These are phyloP conservation scores for Rhea americana DNA, from an alignment of 2,113 vertebrate species.

Conservation along the genomic window DNA sequence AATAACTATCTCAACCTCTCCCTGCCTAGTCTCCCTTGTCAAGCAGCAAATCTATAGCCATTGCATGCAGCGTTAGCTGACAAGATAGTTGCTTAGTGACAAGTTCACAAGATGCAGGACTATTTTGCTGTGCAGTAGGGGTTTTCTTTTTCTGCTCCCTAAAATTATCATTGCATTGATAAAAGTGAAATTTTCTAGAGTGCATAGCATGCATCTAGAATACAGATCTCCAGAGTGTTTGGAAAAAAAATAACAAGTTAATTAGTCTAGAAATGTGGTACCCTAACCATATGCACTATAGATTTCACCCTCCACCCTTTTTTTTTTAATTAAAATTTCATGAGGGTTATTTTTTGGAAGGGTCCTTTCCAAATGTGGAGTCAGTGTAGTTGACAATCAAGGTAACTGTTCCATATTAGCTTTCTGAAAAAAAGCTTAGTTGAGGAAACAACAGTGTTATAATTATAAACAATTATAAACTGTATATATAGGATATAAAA, in stretches of 20 bases:
- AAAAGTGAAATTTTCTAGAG: constrained; percentile 26
- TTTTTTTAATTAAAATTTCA: neutral
- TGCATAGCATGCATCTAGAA: neutral
- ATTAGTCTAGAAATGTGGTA: neutral
- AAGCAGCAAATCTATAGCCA: neutral
- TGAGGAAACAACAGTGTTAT: neutral
- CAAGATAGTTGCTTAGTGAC: neutral
- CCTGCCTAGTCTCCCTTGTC: neutral
- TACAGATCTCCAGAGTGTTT: neutral
- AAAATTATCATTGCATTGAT: constrained; percentile 18
- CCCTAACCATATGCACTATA: neutral
- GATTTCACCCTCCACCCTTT: neutral
- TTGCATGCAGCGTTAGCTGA: neutral
- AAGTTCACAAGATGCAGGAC: neutral
- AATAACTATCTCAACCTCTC: neutral
- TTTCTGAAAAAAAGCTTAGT: neutral
- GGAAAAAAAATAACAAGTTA: neutral
- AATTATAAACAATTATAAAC: too few species aligned
- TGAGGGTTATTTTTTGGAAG: neutral
- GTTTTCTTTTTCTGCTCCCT: neutral
- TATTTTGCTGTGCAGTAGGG: neutral
- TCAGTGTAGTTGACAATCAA: neutral
- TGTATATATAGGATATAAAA: too few species aligned
- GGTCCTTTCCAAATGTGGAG: neutral
- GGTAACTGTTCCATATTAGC: neutral